Conservation (phyloP, 2,113 vertebrate genomes). For the Rhinopomastus cyanomelas region DNA sequence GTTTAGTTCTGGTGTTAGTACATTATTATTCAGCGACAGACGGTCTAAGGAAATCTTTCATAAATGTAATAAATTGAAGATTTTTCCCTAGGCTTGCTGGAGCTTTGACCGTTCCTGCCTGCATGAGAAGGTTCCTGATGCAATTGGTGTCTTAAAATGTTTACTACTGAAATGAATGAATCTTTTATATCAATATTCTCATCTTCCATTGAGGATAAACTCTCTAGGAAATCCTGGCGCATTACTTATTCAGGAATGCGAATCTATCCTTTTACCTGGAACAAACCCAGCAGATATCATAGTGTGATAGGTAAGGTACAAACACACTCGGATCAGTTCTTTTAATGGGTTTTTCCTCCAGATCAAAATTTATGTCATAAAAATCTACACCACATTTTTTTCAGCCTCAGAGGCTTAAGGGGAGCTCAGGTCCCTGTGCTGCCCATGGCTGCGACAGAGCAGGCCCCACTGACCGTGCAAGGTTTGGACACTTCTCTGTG, state of each 20-base stretch:
- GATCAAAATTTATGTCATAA: background rate
- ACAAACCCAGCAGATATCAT: background rate
- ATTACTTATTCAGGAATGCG: background rate
- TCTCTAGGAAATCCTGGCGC: background rate
- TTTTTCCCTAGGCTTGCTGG: background rate
- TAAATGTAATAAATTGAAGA: background rate
- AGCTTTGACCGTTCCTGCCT: background rate
- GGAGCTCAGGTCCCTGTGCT: background rate
- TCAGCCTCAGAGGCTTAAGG: background rate
- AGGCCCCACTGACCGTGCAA: rapidly evolving
- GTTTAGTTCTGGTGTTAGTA: background rate
- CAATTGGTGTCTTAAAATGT: background rate
- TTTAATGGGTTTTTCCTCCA: background rate
- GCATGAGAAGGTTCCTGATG: background rate
- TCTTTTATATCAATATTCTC: conserved; percentile 5
- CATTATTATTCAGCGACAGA: background rate
- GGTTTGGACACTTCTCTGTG: too few species aligned
- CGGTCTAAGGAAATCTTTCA: background rate
- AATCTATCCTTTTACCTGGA: background rate
- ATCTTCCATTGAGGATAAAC: background rate
- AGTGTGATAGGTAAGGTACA: background rate
- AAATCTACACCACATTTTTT: background rate
- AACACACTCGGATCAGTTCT: background rate
- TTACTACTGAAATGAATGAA: background rate
- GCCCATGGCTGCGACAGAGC: background rate